phyloP scores from a whole-genome alignment of 2,888 invertebrate species.

The Hypena proboscidalis region DNA sequence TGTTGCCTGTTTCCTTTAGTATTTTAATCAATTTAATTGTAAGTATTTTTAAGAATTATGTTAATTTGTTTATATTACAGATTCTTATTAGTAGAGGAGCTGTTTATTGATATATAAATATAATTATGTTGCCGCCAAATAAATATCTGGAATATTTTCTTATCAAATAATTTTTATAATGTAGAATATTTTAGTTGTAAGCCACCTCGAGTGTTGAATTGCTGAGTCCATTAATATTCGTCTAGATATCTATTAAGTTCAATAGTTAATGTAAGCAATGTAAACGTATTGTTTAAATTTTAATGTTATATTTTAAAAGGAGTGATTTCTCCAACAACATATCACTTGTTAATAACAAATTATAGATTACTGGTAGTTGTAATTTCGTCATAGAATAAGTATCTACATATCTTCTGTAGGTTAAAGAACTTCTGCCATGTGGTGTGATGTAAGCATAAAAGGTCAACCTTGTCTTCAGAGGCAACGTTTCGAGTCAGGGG shows the following conservation, averaged over 20 bases:
- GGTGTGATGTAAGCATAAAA: constrained; percentile 43
- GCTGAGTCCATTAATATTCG: constrained; percentile 69
- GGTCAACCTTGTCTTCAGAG: constrained; percentile 55
- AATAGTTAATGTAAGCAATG: constrained; percentile 62
- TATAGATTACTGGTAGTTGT: constrained; percentile 74
- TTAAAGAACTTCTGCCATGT: constrained; percentile 54
- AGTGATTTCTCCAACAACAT: constrained; percentile 82
- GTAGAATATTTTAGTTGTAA: constrained; percentile 74
- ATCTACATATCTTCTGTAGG: constrained; percentile 54
- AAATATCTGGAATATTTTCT: constrained; percentile 65
- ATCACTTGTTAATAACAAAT: constrained; percentile 85
- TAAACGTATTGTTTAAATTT: constrained; percentile 70
- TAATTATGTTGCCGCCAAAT: constrained; percentile 65
- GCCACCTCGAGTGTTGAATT: constrained; percentile 79
- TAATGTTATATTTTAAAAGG: constrained; percentile 72
- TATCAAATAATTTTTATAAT: constrained; percentile 72
- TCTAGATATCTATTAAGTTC: constrained; percentile 67
- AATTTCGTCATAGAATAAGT: constrained; percentile 72
- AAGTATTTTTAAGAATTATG: neutral
- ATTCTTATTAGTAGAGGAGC: constrained; percentile 42
- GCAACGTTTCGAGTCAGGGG: constrained; percentile 45
- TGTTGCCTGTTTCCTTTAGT: no score
- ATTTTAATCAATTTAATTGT: no score
- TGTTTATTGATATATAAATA: constrained; percentile 50
- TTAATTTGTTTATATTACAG: constrained; percentile 5